Percentiles rank a stretch among this genome's conserved stretches.
Conservation (phyloP, 2,797 vertebrate species). For the Poecilia gillii region DNA sequence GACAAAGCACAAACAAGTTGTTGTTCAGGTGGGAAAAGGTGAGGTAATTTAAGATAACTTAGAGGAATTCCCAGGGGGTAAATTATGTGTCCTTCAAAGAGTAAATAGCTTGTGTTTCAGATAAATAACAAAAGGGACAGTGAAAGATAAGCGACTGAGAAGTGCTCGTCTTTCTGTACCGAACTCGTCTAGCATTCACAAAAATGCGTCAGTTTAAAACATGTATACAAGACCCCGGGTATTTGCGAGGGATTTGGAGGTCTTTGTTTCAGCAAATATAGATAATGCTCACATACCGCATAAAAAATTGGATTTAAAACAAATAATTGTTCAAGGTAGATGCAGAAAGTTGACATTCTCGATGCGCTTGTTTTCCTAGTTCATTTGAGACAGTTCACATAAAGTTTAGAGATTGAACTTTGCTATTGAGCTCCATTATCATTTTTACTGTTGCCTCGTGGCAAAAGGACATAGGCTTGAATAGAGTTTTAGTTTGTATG, state of each 20-base stretch:
- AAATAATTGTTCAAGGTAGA: not conserved
- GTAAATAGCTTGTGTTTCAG: not conserved
- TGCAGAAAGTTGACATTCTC: not conserved
- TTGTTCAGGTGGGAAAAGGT: constrained; percentile 13
- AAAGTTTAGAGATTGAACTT: not conserved
- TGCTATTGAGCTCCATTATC: not conserved
- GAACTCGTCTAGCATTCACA: not conserved
- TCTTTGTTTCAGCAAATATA: not conserved
- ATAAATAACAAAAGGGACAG: not conserved
- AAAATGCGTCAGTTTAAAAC: not conserved
- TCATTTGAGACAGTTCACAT: not conserved
- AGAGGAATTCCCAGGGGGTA: not conserved
- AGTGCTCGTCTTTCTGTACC: not conserved
- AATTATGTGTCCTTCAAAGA: constrained; percentile 5
- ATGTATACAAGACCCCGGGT: not conserved
- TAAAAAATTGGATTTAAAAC: not conserved
- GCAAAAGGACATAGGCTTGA: not conserved
- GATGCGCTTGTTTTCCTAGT: not conserved
- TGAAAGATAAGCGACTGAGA: not conserved
- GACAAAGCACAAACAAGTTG: constrained; percentile 34
- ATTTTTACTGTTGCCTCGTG: not conserved
- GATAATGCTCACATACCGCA: not conserved
- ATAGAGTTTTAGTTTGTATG: not conserved
- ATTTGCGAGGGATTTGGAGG: not conserved
- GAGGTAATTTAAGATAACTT: constrained; percentile 6